These are phyloP conservation scores for Phalacrocorax aristotelis DNA, from an alignment of 2,113 vertebrate genomes.

Conservation along the genomic window DNA sequence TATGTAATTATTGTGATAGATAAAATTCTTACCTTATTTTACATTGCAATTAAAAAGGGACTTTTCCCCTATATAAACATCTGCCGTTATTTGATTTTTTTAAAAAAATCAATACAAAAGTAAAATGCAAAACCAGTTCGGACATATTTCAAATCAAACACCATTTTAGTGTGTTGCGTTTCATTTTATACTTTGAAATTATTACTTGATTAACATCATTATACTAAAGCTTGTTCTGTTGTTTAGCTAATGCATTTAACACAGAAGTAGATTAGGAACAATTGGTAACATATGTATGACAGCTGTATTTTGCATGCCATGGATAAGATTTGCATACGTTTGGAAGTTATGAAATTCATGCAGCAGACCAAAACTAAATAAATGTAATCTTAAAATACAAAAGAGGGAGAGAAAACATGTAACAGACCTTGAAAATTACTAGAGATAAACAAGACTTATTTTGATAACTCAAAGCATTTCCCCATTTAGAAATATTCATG, in stretches of 20 bases:
- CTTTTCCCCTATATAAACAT: background rate
- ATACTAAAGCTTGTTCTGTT: background rate
- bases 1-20: background rate
- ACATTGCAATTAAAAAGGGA: background rate
- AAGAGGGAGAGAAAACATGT: background rate
- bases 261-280: slow-evolving; percentile 3
- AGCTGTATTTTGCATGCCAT: slow-evolving; percentile 26
- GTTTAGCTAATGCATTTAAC: slow-evolving; percentile 22
- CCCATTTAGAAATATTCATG: background rate
- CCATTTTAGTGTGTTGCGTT: background rate
- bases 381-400: slow-evolving; percentile 16
- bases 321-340: slow-evolving; percentile 35
- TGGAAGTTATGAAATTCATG: slow-evolving; percentile 2
- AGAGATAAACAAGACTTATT: background rate
- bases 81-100: background rate
- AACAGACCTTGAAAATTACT: background rate
- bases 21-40: background rate
- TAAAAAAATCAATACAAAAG: background rate
- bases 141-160: slow-evolving; percentile 20
- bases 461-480: background rate
- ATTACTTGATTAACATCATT: slow-evolving; percentile 8
- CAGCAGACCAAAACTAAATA: slow-evolving; percentile 26
- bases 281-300: background rate
- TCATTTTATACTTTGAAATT: slow-evolving; percentile 6
- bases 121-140: background rate